Base-by-base conservation (phyloP, 2,888 invertebrate species). In the Notodonta dromedarius region DNA sequence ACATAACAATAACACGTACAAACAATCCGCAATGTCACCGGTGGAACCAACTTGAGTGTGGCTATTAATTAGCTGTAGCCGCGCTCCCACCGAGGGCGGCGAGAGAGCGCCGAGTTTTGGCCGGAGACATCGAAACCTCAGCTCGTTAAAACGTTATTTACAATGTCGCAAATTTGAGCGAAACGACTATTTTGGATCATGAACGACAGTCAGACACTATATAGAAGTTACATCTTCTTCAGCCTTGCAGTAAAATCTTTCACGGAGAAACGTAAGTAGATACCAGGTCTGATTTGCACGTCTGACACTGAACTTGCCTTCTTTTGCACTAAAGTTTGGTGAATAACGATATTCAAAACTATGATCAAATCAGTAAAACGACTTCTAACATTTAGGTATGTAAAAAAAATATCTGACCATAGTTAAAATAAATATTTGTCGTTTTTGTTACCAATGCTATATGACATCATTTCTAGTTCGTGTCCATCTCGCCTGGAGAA, bases 121-220 rank as follows among this genome's bases (percentile, higher is more conserved):
- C 12, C 4, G 40, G 14, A 39, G 51, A 59, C 62, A 59, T 13
- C 52, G 35, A 16, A 63, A 64, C 74, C 71, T 67, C 62, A 60
- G 65, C 65, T 69, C 71, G 71, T 66, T 66, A 63, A 58, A 56
- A 63, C 62, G 67, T 73, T 74, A 67, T 73, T 71, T 71, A 74
- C 61, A 60, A 24, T 50, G 57, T 73, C 63, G 39, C 65, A 73
- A 71, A 73, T 73, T 70, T 64, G 59, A 65, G 58, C 58, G 32
- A 13, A 16, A 58, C 40, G 56, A 54, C 61, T 51, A 56, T 53
- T 58, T 53, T 56, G 54, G 53, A 14, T 14, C 5, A 39, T 63
- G 57, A 7, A 54, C 56, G 74, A 69, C 63, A 24, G 24, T 24
- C 63, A 24, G 24, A 2, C 63, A 39, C 16, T 5, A 32, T 16